A percentile compares a stretch with the other conserved stretches of the same genome.
Evolutionary conservation across 2,888 invertebrate species (phyloP).

Genomic region (Melanotus villosus): DNA sequence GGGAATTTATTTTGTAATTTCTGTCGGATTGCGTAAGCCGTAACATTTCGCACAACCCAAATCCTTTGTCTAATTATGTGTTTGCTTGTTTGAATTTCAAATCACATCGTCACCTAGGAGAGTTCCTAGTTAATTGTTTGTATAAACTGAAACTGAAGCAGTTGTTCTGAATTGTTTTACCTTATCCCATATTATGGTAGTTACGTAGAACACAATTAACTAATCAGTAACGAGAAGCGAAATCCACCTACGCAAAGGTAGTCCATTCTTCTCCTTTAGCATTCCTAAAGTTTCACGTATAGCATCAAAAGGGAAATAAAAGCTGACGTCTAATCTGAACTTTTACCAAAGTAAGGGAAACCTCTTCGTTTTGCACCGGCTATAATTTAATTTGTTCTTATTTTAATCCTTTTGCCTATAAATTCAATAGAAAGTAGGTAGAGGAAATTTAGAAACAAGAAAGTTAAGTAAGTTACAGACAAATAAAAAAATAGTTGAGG

Average conservation of each 20-base stretch:
- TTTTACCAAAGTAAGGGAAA: constrained; percentile 12
- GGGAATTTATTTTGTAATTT: constrained; percentile 4
- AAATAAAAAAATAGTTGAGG: neutral
- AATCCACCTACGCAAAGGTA: neutral
- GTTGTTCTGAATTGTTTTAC: neutral
- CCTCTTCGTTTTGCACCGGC: neutral
- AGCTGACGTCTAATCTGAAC: constrained; percentile 16
- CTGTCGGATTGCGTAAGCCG: constrained; percentile 17
- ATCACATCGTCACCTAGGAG: constrained; percentile 30
- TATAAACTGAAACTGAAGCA: constrained; percentile 19
- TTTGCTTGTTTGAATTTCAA: constrained; percentile 28
- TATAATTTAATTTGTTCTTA: too few relatives aligned
- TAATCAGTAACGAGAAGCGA: constrained; percentile 12
- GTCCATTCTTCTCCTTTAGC: neutral
- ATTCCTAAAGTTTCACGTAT: neutral
- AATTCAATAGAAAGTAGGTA: too few relatives aligned
- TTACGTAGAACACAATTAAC: neutral
- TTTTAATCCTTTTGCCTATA: too few relatives aligned
- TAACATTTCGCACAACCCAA: constrained; percentile 26
- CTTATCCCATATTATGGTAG: neutral
- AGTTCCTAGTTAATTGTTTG: constrained; percentile 21
- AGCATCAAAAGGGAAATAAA: constrained; percentile 2
- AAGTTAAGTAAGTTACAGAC: too few relatives aligned
- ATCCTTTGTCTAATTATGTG: constrained; percentile 26
- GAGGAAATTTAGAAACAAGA: too few relatives aligned